Evolutionary conservation across 2,113 vertebrate genomes (phyloP).

Genomic region (Casuarius casuarius): DNA sequence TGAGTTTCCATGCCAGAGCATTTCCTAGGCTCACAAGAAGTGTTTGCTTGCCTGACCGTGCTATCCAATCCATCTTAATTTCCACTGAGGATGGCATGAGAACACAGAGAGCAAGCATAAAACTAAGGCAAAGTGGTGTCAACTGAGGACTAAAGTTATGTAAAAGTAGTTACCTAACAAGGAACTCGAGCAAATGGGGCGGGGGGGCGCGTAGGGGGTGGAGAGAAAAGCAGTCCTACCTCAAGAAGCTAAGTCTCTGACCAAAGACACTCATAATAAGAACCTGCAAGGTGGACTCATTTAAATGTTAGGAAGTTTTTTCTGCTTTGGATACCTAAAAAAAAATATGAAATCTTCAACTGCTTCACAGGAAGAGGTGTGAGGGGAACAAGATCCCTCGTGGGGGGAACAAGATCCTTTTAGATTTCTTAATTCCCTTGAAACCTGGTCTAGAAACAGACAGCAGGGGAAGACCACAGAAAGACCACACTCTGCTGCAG

Average conservation of each 20-base stretch:
- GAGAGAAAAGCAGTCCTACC: background rate
- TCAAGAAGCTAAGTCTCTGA: background rate
- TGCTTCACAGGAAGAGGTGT: background rate
- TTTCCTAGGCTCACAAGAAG: background rate
- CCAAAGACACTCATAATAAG: background rate
- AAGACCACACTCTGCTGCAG: background rate
- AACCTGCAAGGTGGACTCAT: background rate
- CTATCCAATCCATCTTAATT: background rate
- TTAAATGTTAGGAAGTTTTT: background rate
- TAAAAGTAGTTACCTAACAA: background rate
- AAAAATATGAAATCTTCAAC: background rate
- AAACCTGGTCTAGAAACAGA: background rate
- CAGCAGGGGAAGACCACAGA: background rate
- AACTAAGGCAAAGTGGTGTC: background rate
- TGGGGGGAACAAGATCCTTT: background rate
- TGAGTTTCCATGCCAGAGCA: background rate
- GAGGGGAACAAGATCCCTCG: background rate
- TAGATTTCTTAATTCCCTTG: background rate
- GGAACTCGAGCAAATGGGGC: background rate
- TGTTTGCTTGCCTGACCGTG: background rate
- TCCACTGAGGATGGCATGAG: fast-evolving
- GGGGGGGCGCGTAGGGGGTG: background rate
- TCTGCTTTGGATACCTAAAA: background rate
- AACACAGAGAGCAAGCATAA: background rate
- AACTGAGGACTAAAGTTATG: background rate